These are phyloP conservation scores for Nomada ferruginata DNA, from an alignment of 2,888 invertebrate species.

Conservation along the genomic window DNA sequence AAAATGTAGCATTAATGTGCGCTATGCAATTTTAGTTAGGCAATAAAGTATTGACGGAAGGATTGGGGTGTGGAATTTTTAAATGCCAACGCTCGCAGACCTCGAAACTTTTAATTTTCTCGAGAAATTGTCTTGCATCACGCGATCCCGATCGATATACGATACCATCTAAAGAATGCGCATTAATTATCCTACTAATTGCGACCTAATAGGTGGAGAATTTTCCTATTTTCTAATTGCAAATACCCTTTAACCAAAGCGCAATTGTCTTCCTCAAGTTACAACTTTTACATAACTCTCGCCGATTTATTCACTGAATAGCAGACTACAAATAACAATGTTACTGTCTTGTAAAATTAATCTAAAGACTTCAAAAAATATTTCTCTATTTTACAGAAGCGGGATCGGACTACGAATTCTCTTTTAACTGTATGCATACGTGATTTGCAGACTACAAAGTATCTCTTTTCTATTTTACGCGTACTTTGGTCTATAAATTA, in stretches of 20 bases:
- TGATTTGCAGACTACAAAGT: slow-evolving; percentile 14
- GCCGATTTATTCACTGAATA: no score
- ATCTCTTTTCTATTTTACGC: slow-evolving; percentile 25
- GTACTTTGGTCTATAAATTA: slow-evolving; percentile 15
- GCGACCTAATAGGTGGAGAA: background rate
- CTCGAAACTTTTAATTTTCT: slow-evolving; percentile 33
- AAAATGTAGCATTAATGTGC: no score
- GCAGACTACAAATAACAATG: no score
- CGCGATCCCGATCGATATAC: slow-evolving; percentile 19
- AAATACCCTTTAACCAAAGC: no score
- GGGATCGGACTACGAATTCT: slow-evolving; percentile 22
- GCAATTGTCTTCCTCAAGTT: no score
- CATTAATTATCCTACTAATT: slow-evolving; percentile 14
- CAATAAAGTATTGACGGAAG: background rate
- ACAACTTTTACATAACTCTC: no score
- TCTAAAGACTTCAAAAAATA: no score
- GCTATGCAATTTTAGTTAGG: no score
- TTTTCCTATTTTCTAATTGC: no score
- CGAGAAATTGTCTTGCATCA: slow-evolving; percentile 32
- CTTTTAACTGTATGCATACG: background rate
- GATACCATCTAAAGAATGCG: background rate
- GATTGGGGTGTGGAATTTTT: slow-evolving; percentile 4
- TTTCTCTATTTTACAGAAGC: background rate
- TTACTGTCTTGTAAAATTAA: no score
- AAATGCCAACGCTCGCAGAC: background rate